phyloP scores from a whole-genome alignment of 2,888 invertebrate genomes.

The Mesorhabditis spiculigera region DNA sequence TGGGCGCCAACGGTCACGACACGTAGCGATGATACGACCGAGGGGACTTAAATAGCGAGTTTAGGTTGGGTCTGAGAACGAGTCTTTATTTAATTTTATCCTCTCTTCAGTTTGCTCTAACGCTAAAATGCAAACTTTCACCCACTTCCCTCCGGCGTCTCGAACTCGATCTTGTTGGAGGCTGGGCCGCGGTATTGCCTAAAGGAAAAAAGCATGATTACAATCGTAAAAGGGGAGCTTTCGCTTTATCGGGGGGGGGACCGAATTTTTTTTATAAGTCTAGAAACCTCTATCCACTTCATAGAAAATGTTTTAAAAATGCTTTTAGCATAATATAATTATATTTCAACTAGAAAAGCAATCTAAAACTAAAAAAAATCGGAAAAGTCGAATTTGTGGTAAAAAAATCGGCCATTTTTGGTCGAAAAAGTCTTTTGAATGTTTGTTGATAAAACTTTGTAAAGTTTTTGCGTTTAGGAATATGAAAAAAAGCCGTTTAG shows the following conservation, averaged over 20 bases:
- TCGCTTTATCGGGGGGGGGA: not conserved
- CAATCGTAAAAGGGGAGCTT: not conserved
- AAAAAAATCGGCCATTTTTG: too few relatives aligned
- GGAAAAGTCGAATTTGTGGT: too few relatives aligned
- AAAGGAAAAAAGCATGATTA: not conserved
- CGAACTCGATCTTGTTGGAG: slow-evolving; percentile 77
- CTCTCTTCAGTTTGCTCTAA: not conserved
- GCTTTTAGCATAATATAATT: too few relatives aligned
- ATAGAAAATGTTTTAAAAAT: too few relatives aligned
- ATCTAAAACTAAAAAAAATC: too few relatives aligned
- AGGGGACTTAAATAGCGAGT: slow-evolving; percentile 68
- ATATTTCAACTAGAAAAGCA: too few relatives aligned
- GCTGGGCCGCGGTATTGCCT: slow-evolving; percentile 78
- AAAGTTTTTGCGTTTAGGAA: too few relatives aligned
- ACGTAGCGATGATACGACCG: slow-evolving; percentile 78
- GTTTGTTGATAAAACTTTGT: too few relatives aligned
- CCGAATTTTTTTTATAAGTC: too few relatives aligned
- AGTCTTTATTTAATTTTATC: not conserved
- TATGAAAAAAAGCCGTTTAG: too few relatives aligned
- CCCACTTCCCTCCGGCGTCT: slow-evolving; percentile 79
- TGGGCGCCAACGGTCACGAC: slow-evolving; percentile 83
- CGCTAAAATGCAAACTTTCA: not conserved
- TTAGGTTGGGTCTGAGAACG: not conserved
- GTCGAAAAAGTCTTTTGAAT: too few relatives aligned
- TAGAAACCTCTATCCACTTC: too few relatives aligned